Base-by-base conservation (phyloP, 2,888 invertebrate genomes). In the Labia minor region DNA sequence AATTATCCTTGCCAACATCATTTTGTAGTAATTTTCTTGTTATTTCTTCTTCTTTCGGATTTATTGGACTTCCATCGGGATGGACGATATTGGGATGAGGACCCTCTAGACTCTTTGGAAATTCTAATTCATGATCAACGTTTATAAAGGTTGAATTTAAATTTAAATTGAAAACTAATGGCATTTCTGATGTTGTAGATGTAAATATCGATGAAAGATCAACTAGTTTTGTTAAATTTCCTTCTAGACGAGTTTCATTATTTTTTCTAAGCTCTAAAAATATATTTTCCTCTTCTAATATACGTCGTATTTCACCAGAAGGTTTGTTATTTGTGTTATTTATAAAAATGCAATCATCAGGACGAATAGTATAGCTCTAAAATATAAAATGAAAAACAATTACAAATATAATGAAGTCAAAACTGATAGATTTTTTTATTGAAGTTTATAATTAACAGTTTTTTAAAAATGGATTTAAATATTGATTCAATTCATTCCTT, bases 101-200 rank as follows among this genome's bases (percentile, higher is more conserved):
- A 0, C 81, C 81, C 73, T 82, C 81, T 0, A 79, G 61, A 0
- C 81, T 81, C 0, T 75, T 71, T 0, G 82, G 82, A 0, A 81
- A 78, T 61, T 81, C 81, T 66, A 82, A 73, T 73, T 82, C 82
- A 69, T 75, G 78, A 1, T 80, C 81, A 0, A 77, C 73, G 69
- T 81, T 77, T 69, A 81, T 78, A 1, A 81, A 76, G 65, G 81
- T 81, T 64, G 69, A 66, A 63, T 71, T 71, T 19, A 70, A 65
- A 33, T 49, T 49, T 49, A 49, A 49, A 14, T 49, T 49, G 14
- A 49, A 49, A n/a, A 49, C n/a, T 14, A 49, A 14, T 10, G 26
- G 26, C 26, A 11, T 49, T n/a, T 49, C 49, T 10, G 49, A 49
- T 4, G 16, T 16, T 10, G 49, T 11, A 8, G 49, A n/a, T 10